Base-by-base conservation (phyloP, 1,140 invertebrate species). In the Tribolium madens region DNA sequence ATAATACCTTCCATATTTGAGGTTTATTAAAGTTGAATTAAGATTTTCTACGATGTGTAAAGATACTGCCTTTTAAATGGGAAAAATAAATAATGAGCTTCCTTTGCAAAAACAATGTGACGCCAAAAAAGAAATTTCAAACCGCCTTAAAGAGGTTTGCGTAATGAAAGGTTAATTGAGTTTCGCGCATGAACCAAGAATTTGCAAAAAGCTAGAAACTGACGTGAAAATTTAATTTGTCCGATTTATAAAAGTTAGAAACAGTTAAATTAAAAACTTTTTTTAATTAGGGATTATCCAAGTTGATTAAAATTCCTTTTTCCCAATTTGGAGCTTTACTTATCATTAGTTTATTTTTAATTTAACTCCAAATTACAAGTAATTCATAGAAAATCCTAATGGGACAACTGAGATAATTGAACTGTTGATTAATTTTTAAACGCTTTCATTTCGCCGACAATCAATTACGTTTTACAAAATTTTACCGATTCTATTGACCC, bases 271-370 rank as follows among this genome's bases (percentile, higher is more conserved):
- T 64, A 64, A 33, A 64, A 64, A 64, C 57, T 64, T 64, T 64
- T 64, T 64, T 64, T 64, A 64, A 64, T 64, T 64, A 64, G 57
- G 26, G 57, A 64, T 64, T 64, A 64, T 31, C 57, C 57, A 64
- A 64, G 21, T 33, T 64, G 57, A 64, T 64, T 64, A 64, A 64
- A 64, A 64, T 64, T 64, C 57, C 57, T 64, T 64, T 64, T 64
- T 10, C 36, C 36, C 57, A 64, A 64, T 64, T 64, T 64, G 26
- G n/a, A 64, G 36, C 57, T 64, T 64, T 26, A 64, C 2, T 57
- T 57, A 64, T 64, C 57, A 64, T 64, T 64, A 64, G 57, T 64
- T 64, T 64, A 64, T 64, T 64, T 64, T 64, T 64, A 64, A 64
- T 64, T 64, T 64, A n/a, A 14, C 57, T 60, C 14, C 17, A 60